Percentiles rank a stretch among this genome's conserved stretches.
Conservation (phyloP, 2,113 vertebrate genomes). For the Cyprinus carpio region DNA sequence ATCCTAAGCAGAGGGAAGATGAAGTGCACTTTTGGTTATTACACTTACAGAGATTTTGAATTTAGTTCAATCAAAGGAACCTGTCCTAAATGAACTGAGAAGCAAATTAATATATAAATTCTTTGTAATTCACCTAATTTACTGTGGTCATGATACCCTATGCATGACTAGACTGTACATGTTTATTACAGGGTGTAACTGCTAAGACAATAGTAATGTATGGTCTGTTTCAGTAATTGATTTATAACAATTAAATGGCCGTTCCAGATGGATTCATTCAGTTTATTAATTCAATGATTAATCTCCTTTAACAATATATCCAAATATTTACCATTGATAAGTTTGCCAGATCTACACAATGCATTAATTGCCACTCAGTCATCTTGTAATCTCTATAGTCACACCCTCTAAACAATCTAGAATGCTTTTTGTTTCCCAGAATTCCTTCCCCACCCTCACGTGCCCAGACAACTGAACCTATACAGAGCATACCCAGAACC, state of each 20-base stretch:
- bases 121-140: neutral
- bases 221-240: neutral
- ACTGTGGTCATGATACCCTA: neutral
- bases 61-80: slow-evolving; percentile 22
- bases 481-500: neutral
- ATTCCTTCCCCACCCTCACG: slow-evolving; percentile 25
- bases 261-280: neutral
- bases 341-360: slow-evolving; percentile 15
- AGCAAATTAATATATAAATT: neutral
- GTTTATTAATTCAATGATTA: neutral
- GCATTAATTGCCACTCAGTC: slow-evolving; percentile 1
- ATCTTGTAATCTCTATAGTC: slow-evolving; percentile 18
- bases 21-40: slow-evolving; percentile 41
- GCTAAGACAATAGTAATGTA: neutral
- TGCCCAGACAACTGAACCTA: slow-evolving; percentile 15
- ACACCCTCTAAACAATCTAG: slow-evolving; percentile 45
- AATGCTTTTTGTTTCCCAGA: slow-evolving; percentile 32
- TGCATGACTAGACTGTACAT: neutral
- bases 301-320: slow-evolving; percentile 17
- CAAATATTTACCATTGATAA: slow-evolving; percentile 42
- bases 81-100: neutral
- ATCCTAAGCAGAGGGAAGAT: slow-evolving; percentile 38
- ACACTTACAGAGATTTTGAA: slow-evolving; percentile 18
- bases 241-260: neutral
- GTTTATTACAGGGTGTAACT: neutral